Conservation (phyloP, 2,797 vertebrate genomes). For the Rhinatrema bivittatum region DNA sequence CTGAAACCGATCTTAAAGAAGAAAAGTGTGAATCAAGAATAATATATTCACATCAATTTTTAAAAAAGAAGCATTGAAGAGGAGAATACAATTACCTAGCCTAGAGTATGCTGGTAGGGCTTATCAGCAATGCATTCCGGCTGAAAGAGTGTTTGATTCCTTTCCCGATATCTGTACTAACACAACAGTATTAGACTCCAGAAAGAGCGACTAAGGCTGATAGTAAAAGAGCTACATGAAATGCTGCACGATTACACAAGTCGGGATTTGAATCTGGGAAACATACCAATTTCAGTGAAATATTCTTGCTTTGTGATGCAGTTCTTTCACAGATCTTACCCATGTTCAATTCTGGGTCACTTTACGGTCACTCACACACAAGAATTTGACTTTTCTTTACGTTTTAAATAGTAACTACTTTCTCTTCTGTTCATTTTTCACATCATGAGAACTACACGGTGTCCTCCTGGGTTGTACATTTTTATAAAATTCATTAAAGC, state of each 20-base stretch:
- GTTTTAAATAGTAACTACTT: slow-evolving; percentile 2
- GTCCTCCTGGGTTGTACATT: too few species aligned
- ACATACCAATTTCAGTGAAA: not conserved
- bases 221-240: slow-evolving; percentile 4
- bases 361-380: not conserved
- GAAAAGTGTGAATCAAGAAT: slow-evolving; percentile 6
- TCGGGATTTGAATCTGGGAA: slow-evolving; percentile 6
- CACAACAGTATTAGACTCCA: not conserved
- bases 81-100: too few species aligned
- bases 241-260: not conserved
- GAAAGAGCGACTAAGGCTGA: not conserved
- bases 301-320: not conserved
- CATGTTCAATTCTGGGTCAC: not conserved
- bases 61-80: too few species aligned
- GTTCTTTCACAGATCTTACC: slow-evolving; percentile 5
- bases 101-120: slow-evolving; percentile 16
- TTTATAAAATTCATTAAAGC: too few species aligned
- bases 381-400: slow-evolving; percentile 5
- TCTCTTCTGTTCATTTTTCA: too few species aligned
- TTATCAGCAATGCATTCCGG: not conserved
- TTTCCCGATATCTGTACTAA: slow-evolving; percentile 9
- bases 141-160: not conserved
- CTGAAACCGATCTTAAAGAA: slow-evolving; percentile 4
- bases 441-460: too few species aligned
- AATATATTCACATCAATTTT: slow-evolving; percentile 8